Evolutionary conservation across 2,888 invertebrate species (phyloP).

Genomic region (Mellilla xanthometata): DNA sequence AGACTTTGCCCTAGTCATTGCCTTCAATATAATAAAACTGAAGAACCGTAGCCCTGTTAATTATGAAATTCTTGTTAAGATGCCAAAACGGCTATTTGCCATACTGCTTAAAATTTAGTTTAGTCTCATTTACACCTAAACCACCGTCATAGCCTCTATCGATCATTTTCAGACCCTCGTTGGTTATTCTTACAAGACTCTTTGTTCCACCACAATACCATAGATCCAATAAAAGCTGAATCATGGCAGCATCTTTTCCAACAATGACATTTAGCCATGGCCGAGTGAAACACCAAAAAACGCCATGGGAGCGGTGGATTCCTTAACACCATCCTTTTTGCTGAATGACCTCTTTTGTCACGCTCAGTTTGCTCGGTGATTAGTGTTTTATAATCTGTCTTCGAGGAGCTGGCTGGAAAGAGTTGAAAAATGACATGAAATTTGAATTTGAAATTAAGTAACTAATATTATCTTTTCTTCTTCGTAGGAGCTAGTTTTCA

Average conservation of each 20-base stretch:
- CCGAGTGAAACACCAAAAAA: constrained; percentile 62
- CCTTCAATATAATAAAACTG: too few species aligned
- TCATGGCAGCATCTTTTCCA: constrained; percentile 27
- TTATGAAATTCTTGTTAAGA: too few species aligned
- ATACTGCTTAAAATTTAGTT: too few species aligned
- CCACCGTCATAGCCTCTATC: too few species aligned
- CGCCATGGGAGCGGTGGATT: constrained; percentile 69
- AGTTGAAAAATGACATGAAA: too few species aligned
- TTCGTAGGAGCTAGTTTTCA: too few species aligned
- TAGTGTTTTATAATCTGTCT: constrained; percentile 23
- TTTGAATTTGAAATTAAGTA: too few species aligned
- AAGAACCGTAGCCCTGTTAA: too few species aligned
- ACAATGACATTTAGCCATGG: constrained; percentile 73
- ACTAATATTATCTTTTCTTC: too few species aligned
- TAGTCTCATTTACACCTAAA: too few species aligned
- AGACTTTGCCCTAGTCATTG: too few species aligned
- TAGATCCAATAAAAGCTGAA: constrained; percentile 15
- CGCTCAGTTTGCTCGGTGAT: constrained; percentile 14
- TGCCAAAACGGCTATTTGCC: too few species aligned
- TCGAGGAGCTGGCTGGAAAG: background rate
- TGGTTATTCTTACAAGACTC: constrained; percentile 1
- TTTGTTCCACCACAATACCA: constrained; percentile 17
- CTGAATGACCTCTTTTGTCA: constrained; percentile 37
- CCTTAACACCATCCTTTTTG: constrained; percentile 45
- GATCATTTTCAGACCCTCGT: constrained; percentile 37